Base-by-base conservation (phyloP, 2,888 invertebrate species). In the Sipunculus nudus region DNA sequence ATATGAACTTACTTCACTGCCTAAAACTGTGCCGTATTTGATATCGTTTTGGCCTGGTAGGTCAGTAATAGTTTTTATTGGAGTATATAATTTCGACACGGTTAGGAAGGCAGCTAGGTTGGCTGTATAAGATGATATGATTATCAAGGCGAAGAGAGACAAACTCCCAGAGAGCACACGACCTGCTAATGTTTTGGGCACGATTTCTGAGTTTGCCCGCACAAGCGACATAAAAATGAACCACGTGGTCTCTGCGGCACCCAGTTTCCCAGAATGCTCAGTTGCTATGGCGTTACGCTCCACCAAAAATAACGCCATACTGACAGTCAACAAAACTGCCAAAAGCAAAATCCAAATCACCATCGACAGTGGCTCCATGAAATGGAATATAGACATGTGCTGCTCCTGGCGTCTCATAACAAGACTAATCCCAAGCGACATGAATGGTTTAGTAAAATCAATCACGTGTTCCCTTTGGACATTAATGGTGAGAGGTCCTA, bases 151-250 rank as follows among this genome's bases (percentile, higher is more conserved):
- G 65, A 81, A 80, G 61, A 82, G 77, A 78, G 80, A 80, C 76
- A 81, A 78, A n/a, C 79, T 76, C n/a, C 77, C 77, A 2, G 79
- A 78, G 19, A 82, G 63, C 28, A 82, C 78, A 23, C 79, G 70
- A 0, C 81, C 81, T 4, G 62, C 49, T 19, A 62, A 29, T 16
- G 62, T 59, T 8, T 49, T 19, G 3, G 62, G 62, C 23, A 38
- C 40, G 25, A 54, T 38, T 31, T 58, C 61, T 80, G 91, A 8
- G 85, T 84, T 92, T 93, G 92, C 73, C 89, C 90, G 26, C 13
- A 81, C 69, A 53, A 80, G 65, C 3, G 79, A 77, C 0, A 78
- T 78, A 57, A 79, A 78, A 28, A 79, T 77, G 60, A 81, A 80
- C 80, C 80, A 79, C 55, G 77, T 74, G 60, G 78, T 74, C 57